These are phyloP conservation scores for Platanista minor DNA, from an alignment of 2,113 vertebrate species.

Conservation along the genomic window DNA sequence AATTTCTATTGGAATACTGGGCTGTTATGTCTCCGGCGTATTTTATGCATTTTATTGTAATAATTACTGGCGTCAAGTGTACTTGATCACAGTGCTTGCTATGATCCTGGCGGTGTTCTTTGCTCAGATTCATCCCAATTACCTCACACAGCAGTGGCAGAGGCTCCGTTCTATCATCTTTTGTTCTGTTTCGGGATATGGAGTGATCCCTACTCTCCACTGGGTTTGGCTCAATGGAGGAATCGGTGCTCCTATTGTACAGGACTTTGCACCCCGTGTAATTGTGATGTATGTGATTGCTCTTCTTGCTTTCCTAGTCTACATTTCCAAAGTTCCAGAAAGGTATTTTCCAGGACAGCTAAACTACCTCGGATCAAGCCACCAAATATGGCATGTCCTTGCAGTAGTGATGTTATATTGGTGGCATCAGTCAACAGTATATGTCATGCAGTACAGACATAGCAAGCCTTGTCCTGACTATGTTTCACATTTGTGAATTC, in stretches of 20 bases:
- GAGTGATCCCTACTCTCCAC: slow-evolving; percentile 92
- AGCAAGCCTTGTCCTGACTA: slow-evolving; percentile 87
- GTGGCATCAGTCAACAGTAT: slow-evolving; percentile 95
- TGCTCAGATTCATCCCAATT: slow-evolving; percentile 94
- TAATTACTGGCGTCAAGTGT: slow-evolving; percentile 96
- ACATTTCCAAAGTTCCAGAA: no score
- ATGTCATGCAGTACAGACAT: slow-evolving; percentile 93
- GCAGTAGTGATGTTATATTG: slow-evolving; percentile 97
- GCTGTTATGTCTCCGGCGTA: slow-evolving; percentile 95
- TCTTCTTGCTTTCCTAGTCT: no score
- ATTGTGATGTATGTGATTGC: no score
- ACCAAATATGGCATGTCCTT: slow-evolving; percentile 96
- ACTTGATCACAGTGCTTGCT: slow-evolving; percentile 92
- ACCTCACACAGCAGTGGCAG: slow-evolving; percentile 94
- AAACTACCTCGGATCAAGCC: slow-evolving; percentile 97
- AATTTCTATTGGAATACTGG: slow-evolving; percentile 93
- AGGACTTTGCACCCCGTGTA: no score
- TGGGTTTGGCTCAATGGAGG: slow-evolving; percentile 95
- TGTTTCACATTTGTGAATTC: slow-evolving; percentile 67
- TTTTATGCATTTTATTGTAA: slow-evolving; percentile 98
- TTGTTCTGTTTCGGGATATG: slow-evolving; percentile 90
- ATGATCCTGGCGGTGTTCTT: slow-evolving; percentile 95
- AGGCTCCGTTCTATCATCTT: slow-evolving; percentile 91
- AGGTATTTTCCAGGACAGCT: slow-evolving; percentile 93
- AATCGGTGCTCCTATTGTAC: slow-evolving; percentile 88